Evolutionary conservation across 2,888 invertebrate genomes (phyloP).

Genomic region (Mimas tiliae): DNA sequence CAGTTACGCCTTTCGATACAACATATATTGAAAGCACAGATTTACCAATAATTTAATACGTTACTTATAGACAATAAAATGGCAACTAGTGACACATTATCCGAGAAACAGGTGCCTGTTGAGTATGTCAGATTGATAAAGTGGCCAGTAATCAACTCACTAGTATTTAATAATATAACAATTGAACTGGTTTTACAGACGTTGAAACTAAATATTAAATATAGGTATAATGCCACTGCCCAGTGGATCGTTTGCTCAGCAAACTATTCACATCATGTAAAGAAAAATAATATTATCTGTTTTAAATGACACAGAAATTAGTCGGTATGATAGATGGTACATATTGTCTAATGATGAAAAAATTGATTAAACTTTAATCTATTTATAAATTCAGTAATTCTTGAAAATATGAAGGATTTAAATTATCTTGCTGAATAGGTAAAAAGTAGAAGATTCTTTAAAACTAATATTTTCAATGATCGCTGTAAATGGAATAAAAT

Average conservation of each 20-base stretch:
- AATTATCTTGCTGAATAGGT: no score
- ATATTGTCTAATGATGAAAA: no score
- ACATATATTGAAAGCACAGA: background rate
- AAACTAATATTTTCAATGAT: background rate
- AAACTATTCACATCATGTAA: background rate
- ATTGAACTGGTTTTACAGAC: no score
- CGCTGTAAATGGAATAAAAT: background rate
- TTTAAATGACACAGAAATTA: background rate
- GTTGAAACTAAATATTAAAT: no score
- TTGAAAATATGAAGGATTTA: no score
- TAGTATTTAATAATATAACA: no score
- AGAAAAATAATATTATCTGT: background rate
- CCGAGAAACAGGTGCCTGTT: no score
- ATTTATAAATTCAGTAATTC: no score
- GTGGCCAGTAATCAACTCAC: background rate
- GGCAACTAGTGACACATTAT: background rate
- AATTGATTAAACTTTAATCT: no score
- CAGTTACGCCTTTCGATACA: background rate
- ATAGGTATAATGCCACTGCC: background rate
- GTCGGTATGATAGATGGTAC: no score
- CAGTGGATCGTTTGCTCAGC: background rate
- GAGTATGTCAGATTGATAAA: background rate
- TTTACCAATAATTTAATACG: background rate
- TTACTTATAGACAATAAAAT: background rate
- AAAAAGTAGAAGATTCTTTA: no score